Conservation (phyloP, 1,140 invertebrate species). For the Ganaspis sp. region DNA sequence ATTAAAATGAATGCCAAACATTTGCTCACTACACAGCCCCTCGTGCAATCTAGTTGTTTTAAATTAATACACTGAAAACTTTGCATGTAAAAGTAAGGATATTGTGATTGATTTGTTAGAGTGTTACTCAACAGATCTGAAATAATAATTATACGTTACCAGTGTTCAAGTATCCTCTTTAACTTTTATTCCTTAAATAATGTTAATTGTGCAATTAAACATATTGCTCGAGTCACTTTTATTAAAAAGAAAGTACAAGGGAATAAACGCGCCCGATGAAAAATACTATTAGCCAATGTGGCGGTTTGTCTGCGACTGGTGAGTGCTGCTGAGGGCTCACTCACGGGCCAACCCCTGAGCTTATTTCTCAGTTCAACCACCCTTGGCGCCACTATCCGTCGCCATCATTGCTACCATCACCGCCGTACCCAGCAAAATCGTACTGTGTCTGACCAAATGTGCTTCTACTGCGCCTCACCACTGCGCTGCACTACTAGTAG, state of each 20-base stretch:
- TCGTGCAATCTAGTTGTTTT: too few relatives aligned
- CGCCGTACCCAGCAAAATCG: neutral
- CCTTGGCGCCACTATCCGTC: conserved; percentile 29
- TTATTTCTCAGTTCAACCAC: conserved; percentile 61
- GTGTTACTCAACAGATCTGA: too few relatives aligned
- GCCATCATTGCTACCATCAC: conserved; percentile 13
- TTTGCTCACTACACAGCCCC: too few relatives aligned
- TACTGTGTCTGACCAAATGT: neutral
- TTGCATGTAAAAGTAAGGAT: too few relatives aligned
- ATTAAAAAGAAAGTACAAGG: conserved; percentile 11
- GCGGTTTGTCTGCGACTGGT: conserved; percentile 65
- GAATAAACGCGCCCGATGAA: conserved; percentile 23
- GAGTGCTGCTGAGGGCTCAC: conserved; percentile 39
- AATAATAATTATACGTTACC: too few relatives aligned
- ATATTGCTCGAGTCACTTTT: neutral
- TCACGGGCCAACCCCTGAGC: conserved; percentile 60
- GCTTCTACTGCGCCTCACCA: neutral
- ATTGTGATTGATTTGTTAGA: too few relatives aligned
- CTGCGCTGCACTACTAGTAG: neutral
- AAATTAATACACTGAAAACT: too few relatives aligned
- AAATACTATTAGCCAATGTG: conserved; percentile 24
- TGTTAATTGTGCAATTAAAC: too few relatives aligned
- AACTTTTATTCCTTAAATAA: too few relatives aligned
- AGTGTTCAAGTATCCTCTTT: too few relatives aligned
- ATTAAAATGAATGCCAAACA: too few relatives aligned